Evolutionary conservation across 1,140 invertebrate species (phyloP), one percentile per base, ranked within the genome.

Genomic region (Drosophila equinoxialis): DNA sequence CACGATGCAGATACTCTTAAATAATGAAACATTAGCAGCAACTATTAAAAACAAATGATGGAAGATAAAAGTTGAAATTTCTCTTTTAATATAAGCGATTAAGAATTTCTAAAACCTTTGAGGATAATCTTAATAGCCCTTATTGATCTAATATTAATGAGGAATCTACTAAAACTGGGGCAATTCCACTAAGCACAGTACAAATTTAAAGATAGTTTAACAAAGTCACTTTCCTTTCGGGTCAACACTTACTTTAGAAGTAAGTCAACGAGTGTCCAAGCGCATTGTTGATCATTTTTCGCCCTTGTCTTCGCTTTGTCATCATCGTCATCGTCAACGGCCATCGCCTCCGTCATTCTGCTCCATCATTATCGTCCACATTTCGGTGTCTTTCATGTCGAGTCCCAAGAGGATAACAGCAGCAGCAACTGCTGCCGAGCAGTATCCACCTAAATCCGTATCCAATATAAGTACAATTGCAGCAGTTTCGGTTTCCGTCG

Each of bases 391-490:
- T 77, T 77, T 77, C 68, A 77, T 77, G 74, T 77, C 74, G 71
- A 77, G 14, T 70, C 74, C 67, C 74, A 20, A 68, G 74, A 54
- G 74, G 37, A 55, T 58, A 60, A 76, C 79, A 76, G 79, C 79
- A 72, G 77, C 78, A 39, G 37, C 74, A 59, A 23, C 20, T 23
- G 20, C 20, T 23, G 20, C 20, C 2, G 20, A 23, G 78, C 74
- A 71, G 35, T 13, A 23, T 20, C 45, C 8, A 51, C 20, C 75
- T 72, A 86, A 85, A 86, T 86, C 79, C 82, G 87, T 87, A 86
- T 86, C 83, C 83, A 79, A 86, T 86, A 87, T 87, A 51, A 51
- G 83, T 72, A 75, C 82, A 84, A 86, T 86, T 86, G 82, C 83
- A 86, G 71, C 45, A 65, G 62, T 48, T 62, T 71, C 55, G 61